Evolutionary conservation across 2,113 vertebrate genomes (phyloP), one percentile per base, ranked within the genome.

Genomic region (Entelurus aequoreus): DNA sequence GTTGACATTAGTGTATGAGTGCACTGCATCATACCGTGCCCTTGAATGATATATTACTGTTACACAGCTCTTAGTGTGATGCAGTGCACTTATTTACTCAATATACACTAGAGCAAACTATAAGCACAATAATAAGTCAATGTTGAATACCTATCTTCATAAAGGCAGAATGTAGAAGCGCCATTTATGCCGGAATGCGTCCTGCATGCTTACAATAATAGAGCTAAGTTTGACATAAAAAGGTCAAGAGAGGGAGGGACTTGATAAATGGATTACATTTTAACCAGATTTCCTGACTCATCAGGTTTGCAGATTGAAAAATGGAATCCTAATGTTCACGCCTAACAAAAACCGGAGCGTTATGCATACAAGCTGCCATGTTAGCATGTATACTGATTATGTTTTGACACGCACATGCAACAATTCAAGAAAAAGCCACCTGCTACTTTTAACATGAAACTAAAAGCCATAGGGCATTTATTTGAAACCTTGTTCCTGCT

Each of bases 221-320:
- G 8, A 12, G 40, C 40, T 44, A 9, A 44, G 9, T 44, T 44
- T 36, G 52, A 8, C 49, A 38, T 59, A 54, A 50, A 62, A 47
- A 6, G 28, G 5, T 12, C 40, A 15, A 54, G 16, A 60, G 21
- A 57, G 53, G 37, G 57, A 8, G 16, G 37, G 49, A 12, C 10
- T 12, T 14, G 57, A 63, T 38, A 59, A 36, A 72, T 48, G 69
- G 72, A 80, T 88, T 84, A 89, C 36, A 83, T 53, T 89, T 89
- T 88, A 89, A 90, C 88, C 54, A 68, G 62, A 60, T 42, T 40
- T 62, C 51, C 71, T 79, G 79, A 79, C 67, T 78, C 83, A 84
- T 84, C 74, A 62, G 19, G 42, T 78, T 77, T 61, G 53, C 52
- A 16, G 36, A 79, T 69, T 36, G 60, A 73, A 79, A 63, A 72